phyloP scores from a whole-genome alignment of 2,113 vertebrate species.

The Quiscalus mexicanus region DNA sequence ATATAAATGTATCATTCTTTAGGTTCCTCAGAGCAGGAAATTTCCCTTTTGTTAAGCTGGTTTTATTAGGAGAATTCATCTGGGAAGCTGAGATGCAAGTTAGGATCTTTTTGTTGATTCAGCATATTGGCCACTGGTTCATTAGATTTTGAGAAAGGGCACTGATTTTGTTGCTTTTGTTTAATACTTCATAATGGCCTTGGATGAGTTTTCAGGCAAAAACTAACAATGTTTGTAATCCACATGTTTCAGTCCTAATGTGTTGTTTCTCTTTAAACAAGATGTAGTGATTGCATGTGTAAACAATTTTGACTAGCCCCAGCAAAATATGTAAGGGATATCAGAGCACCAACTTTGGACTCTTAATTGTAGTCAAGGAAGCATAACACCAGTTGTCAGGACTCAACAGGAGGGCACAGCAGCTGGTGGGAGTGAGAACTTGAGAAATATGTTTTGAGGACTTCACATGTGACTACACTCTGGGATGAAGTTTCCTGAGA shows the following conservation, averaged over 20 bases:
- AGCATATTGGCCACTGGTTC: background rate
- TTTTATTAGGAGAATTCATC: background rate
- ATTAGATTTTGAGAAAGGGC: background rate
- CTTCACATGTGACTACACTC: background rate
- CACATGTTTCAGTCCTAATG: background rate
- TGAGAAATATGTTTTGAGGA: background rate
- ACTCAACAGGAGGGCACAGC: background rate
- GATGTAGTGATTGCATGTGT: background rate
- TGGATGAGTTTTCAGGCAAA: background rate
- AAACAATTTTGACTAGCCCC: background rate
- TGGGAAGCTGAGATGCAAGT: background rate
- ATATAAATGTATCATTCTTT: background rate
- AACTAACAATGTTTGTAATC: background rate
- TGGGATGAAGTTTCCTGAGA: background rate
- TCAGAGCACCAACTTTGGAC: background rate
- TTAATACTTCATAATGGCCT: background rate
- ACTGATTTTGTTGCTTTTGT: background rate
- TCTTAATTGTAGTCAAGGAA: background rate
- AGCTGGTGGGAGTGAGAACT: background rate
- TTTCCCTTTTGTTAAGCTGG: background rate
- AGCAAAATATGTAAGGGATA: background rate
- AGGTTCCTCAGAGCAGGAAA: background rate
- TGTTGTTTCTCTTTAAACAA: background rate
- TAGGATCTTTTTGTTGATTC: background rate
- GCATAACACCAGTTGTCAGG: background rate